Base-by-base conservation (phyloP, 1,140 invertebrate genomes). In the Archivesica marissinica region DNA sequence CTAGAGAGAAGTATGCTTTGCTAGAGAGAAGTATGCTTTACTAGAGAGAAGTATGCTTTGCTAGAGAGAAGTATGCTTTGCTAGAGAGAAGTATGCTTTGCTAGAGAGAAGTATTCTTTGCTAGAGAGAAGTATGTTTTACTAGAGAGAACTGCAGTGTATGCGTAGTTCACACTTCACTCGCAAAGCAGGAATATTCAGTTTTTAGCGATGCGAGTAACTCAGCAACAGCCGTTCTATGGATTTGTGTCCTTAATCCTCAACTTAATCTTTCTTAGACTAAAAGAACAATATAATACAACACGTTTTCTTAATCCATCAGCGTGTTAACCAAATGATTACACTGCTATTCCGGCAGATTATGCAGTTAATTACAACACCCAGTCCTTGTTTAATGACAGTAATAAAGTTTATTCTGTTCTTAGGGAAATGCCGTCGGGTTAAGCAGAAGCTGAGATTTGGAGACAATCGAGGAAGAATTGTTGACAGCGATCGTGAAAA, bases 291-390 rank as follows among this genome's bases (percentile, higher is more conserved):
- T 59, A 20, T 56, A 70, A 72, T 81, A 81, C 79, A 56, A 56
- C 79, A 81, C 79, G 79, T 81, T 81, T 72, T 35, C 66, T 39
- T 70, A 68, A 81, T 81, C 79, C 52, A 70, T 54, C 66, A 39
- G n/a, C 52, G 41, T 68, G 77, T 68, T 66, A 23, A 76, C 74
- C 25, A 76, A 35, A 56, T 41, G 74, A 76, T 76, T 76, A 76
- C 74, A 59, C 28, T 38, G 33, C 17, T 50, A 54, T 59, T 56
- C 74, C n/a, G 47, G 0, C 33, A 50, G 74, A 76, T 76, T 76
- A 76, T 56, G 35, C 17, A 25, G 50, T 76, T 76, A 76, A 76
- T 76, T 76, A 76, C 50, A 76, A 28, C 44, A 3, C 25, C 39
- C 0, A 20, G 74, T n/a, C 39, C 30, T 41, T 38, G 47, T 47